Percentiles rank a stretch among this genome's conserved stretches.
These are phyloP conservation scores for Calonectris borealis DNA, from an alignment of 2,113 vertebrate genomes.

Conservation along the genomic window DNA sequence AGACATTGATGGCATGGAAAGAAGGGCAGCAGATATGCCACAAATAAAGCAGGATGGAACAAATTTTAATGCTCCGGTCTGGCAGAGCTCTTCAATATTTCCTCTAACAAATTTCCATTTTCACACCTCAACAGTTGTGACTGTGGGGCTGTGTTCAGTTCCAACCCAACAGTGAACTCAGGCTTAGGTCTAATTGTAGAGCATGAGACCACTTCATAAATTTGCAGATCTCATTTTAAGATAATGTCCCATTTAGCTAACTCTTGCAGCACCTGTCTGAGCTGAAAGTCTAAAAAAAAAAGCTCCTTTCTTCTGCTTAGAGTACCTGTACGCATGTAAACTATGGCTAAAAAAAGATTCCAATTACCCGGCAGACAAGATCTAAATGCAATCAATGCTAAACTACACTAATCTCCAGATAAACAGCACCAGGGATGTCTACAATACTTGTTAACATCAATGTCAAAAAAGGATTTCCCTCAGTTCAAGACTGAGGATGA, in stretches of 20 bases:
- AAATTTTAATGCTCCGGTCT: not conserved
- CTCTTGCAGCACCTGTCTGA: not conserved
- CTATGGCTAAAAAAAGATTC: not conserved
- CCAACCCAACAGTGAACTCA: not conserved
- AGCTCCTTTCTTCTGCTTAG: not conserved
- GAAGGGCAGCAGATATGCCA: not conserved
- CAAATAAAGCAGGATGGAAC: not conserved
- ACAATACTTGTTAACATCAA: not conserved
- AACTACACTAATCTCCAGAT: not conserved
- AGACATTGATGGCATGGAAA: not conserved
- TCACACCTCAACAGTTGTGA: not conserved
- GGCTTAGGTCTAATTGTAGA: not conserved
- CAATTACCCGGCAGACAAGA: not conserved
- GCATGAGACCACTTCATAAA: not conserved
- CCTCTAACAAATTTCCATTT: not conserved
- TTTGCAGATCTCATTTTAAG: not conserved
- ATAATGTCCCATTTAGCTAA: not conserved
- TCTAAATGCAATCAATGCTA: not conserved
- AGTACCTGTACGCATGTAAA: not conserved
- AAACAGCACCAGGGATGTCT: not conserved
- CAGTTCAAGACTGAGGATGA: not conserved
- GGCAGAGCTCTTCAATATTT: not conserved
- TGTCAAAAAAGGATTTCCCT: not conserved
- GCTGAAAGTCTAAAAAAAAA: not conserved
- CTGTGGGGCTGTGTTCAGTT: not conserved